Evolutionary conservation across 2,888 invertebrate species (phyloP).

Genomic region (Drosophila imparisetae): DNA sequence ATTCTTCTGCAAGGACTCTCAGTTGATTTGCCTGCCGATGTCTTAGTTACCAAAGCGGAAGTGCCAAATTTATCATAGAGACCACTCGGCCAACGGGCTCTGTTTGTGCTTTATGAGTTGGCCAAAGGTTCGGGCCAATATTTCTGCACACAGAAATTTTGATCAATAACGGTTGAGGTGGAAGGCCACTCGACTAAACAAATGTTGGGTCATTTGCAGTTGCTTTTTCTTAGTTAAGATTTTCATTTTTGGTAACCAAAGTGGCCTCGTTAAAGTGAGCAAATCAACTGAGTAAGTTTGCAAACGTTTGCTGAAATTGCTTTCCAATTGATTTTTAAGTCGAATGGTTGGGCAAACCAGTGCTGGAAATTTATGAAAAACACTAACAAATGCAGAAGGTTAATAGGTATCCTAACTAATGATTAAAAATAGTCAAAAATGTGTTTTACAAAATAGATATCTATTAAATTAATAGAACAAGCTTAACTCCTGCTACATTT

Average conservation of each 20-base stretch:
- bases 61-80: conserved; percentile 68
- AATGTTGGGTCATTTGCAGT: conserved; percentile 68
- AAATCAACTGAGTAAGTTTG: conserved; percentile 20
- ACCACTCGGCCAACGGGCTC: conserved; percentile 33
- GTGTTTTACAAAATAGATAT: neutral
- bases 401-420: neutral
- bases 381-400: neutral
- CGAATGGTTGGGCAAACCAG: neutral
- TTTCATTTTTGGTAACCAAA: conserved; percentile 18
- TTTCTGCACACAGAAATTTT: conserved; percentile 47
- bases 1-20: conserved; percentile 8
- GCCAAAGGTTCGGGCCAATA: conserved; percentile 49
- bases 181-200: conserved; percentile 40
- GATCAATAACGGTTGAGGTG: conserved; percentile 65
- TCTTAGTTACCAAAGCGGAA: conserved; percentile 74
- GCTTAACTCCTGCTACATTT: too few relatives aligned
- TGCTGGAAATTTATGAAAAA: neutral
- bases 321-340: neutral
- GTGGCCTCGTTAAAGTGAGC: conserved; percentile 25
- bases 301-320: neutral
- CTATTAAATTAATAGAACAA: neutral
- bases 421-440: neutral
- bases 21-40: conserved; percentile 70
- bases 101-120: conserved; percentile 64
- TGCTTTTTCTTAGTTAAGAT: conserved; percentile 30